Percentiles rank a stretch among this genome's conserved stretches.
phyloP scores from a whole-genome alignment of 2,113 vertebrate species.

The Erpornis zantholeuca region DNA sequence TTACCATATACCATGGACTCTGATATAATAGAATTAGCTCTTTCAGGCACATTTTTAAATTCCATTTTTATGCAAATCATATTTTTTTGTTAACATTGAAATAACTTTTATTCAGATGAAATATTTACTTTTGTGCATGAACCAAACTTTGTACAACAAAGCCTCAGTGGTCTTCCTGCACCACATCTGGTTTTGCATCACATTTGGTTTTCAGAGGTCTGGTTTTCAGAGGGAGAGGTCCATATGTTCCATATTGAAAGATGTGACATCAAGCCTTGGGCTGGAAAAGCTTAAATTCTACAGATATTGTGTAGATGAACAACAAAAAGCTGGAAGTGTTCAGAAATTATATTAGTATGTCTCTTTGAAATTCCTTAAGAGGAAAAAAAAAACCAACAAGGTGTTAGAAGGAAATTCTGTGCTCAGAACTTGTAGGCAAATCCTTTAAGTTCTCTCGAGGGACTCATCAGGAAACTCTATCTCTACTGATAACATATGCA shows the following conservation, averaged over 20 bases:
- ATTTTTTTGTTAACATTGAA: not conserved
- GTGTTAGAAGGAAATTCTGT: not conserved
- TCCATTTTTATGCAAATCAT: not conserved
- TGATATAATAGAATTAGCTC: not conserved
- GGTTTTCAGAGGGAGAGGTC: no score
- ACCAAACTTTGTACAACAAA: not conserved
- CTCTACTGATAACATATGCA: not conserved
- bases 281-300: not conserved
- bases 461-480: not conserved
- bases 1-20: not conserved
- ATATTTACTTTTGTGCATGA: not conserved
- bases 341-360: not conserved
- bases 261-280: not conserved
- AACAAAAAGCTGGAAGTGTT: not conserved
- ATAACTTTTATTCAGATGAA: not conserved
- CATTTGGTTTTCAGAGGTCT: no score
- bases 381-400: not conserved
- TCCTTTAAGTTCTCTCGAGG: not conserved
- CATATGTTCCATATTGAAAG: not conserved
- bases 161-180: not conserved
- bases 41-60: not conserved
- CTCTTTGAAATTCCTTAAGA: not conserved
- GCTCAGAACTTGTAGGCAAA: not conserved
- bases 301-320: not conserved
- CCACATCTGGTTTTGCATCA: no score